Conservation (phyloP, 2,797 vertebrate genomes). For the Craterocephalus amniculus region DNA sequence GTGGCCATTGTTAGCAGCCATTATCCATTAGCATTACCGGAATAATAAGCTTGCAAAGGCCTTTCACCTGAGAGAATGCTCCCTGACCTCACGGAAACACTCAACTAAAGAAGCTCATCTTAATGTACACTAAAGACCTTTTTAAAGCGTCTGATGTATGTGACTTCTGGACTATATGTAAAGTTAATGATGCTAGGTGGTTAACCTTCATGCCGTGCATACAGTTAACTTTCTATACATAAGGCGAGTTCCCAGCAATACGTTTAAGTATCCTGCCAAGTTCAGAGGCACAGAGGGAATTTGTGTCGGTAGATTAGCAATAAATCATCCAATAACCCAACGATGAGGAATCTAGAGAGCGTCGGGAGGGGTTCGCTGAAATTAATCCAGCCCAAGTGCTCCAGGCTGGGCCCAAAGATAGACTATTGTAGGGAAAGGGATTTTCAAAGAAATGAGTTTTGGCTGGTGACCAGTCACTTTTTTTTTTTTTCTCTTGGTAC, state of each 20-base stretch:
- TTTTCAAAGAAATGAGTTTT: slow-evolving; percentile 76
- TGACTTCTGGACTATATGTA: slow-evolving; percentile 40
- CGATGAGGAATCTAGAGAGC: slow-evolving; percentile 73
- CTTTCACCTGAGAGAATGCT: slow-evolving; percentile 60
- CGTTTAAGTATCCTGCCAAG: slow-evolving; percentile 73
- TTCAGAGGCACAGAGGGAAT: slow-evolving; percentile 76
- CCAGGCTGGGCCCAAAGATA: slow-evolving; percentile 64
- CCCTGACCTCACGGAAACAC: slow-evolving; percentile 51
- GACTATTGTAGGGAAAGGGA: slow-evolving; percentile 69
- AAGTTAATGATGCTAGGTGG: slow-evolving; percentile 48
- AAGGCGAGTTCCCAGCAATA: slow-evolving; percentile 69
- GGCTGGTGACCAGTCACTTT: slow-evolving; percentile 69
- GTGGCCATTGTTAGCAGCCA: slow-evolving; percentile 56
- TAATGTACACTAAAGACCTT: slow-evolving; percentile 35
- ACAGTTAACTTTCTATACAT: slow-evolving; percentile 60
- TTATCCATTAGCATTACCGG: slow-evolving; percentile 66
- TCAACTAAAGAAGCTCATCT: slow-evolving; percentile 50
- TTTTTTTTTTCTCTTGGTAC: slow-evolving; percentile 33
- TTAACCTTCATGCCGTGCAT: slow-evolving; percentile 47
- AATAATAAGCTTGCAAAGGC: slow-evolving; percentile 63
- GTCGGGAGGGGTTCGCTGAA: slow-evolving; percentile 62
- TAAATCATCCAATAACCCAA: slow-evolving; percentile 80
- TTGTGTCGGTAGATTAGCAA: slow-evolving; percentile 80
- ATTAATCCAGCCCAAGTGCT: slow-evolving; percentile 73
- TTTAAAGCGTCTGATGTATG: slow-evolving; percentile 38